Percentiles rank a stretch among this genome's conserved stretches.
phyloP scores from a whole-genome alignment of 2,113 vertebrate genomes.

The Grammomys dolichurus region DNA sequence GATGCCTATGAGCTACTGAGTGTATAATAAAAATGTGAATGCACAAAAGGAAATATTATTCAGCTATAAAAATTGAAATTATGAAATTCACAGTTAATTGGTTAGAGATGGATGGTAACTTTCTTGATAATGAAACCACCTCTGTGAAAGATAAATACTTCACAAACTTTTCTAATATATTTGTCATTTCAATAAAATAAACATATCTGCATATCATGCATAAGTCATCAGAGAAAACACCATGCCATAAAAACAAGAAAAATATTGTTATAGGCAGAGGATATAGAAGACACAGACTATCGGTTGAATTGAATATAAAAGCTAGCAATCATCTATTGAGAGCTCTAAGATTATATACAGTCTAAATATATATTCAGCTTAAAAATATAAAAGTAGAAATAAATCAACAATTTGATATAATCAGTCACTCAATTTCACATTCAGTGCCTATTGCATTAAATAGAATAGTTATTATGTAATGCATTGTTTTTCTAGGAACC shows the following conservation, averaged over 20 bases:
- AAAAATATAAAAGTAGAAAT: background rate
- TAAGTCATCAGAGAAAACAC: background rate
- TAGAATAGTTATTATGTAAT: background rate
- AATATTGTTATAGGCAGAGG: background rate
- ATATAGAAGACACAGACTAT: background rate
- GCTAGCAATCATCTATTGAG: background rate
- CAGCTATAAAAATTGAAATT: too few relatives aligned
- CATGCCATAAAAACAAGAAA: background rate
- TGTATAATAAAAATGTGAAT: too few relatives aligned
- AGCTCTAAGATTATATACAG: background rate
- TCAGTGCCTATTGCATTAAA: background rate
- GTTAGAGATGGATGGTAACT: too few relatives aligned
- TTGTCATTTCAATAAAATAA: background rate
- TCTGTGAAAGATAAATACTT: too few relatives aligned
- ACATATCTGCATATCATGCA: background rate
- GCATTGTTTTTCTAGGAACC: background rate
- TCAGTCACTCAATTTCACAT: background rate
- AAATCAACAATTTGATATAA: background rate
- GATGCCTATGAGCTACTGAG: too few relatives aligned
- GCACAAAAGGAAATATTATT: too few relatives aligned
- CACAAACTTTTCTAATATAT: background rate
- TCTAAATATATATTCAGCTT: background rate
- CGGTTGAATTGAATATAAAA: background rate
- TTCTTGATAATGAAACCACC: too few relatives aligned
- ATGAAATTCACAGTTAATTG: too few relatives aligned